Evolutionary conservation across 2,113 vertebrate genomes (phyloP).

Genomic region (Triplophysa dalaica): DNA sequence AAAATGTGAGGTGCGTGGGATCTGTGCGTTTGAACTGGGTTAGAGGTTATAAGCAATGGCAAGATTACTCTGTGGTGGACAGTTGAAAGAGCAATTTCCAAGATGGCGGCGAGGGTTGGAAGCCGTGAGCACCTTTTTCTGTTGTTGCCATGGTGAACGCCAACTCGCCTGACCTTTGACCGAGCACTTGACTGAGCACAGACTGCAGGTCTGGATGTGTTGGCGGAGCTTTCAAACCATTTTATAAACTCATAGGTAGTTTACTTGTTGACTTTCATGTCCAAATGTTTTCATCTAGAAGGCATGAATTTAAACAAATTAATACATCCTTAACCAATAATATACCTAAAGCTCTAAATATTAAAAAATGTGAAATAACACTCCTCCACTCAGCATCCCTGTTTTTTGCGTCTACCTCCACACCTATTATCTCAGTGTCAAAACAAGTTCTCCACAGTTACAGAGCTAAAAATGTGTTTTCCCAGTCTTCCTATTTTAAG

Average conservation of each 20-base stretch:
- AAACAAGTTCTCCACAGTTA: slow-evolving; percentile 31
- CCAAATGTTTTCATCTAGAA: too few species aligned
- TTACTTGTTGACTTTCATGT: too few species aligned
- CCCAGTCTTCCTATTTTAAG: slow-evolving; percentile 50
- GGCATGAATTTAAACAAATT: too few species aligned
- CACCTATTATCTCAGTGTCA: slow-evolving; percentile 40
- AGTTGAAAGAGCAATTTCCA: slow-evolving; percentile 5
- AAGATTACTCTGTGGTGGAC: slow-evolving; percentile 22
- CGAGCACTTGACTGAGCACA: slow-evolving; percentile 27
- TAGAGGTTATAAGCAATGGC: background rate
- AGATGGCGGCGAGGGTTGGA: background rate
- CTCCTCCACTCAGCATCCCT: slow-evolving; percentile 58
- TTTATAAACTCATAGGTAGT: background rate
- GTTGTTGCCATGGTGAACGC: slow-evolving; percentile 29
- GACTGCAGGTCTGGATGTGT: slow-evolving; percentile 15
- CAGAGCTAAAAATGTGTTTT: slow-evolving; percentile 15
- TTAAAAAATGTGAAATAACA: slow-evolving; percentile 65
- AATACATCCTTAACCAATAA: background rate
- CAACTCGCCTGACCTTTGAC: slow-evolving; percentile 21
- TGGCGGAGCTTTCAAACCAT: background rate
- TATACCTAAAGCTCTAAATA: background rate
- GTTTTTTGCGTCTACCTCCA: slow-evolving; percentile 18
- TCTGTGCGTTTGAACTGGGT: background rate
- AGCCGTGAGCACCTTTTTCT: background rate
- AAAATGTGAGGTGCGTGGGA: slow-evolving; percentile 56